Evolutionary conservation across 2,888 invertebrate species (phyloP).

Genomic region (Lordiphosa fenestrarum): DNA sequence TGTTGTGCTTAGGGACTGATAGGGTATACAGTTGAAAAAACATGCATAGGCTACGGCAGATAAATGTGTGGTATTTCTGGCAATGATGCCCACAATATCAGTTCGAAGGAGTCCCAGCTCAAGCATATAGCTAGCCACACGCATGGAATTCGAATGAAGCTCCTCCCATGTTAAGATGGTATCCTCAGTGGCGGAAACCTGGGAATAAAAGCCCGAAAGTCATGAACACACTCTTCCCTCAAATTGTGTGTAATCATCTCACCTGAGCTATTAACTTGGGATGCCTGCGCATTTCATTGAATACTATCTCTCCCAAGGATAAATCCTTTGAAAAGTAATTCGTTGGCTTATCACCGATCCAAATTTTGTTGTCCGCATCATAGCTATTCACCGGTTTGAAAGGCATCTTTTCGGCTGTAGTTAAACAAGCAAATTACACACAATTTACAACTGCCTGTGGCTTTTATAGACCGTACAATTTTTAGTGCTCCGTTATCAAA

Average conservation of each 20-base stretch:
- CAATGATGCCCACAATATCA: constrained; percentile 59
- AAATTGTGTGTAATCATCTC: too few species aligned
- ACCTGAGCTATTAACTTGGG: constrained; percentile 35
- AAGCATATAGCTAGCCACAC: constrained; percentile 51
- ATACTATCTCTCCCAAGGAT: constrained; percentile 54
- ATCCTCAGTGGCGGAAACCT: constrained; percentile 50
- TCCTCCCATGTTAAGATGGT: constrained; percentile 42
- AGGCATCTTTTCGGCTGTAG: constrained; percentile 23
- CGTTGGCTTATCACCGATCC: constrained; percentile 31
- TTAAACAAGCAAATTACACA: neutral
- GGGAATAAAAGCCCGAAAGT: too few species aligned
- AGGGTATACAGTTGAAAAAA: constrained; percentile 53
- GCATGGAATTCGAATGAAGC: constrained; percentile 40
- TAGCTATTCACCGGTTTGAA: constrained; percentile 24
- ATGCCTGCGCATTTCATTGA: constrained; percentile 47
- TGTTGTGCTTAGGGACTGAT: constrained; percentile 43
- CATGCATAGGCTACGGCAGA: constrained; percentile 54
- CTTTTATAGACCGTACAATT: too few species aligned
- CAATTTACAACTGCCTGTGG: too few species aligned
- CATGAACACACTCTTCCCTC: too few species aligned
- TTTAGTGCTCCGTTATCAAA: too few species aligned
- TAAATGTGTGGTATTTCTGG: constrained; percentile 54
- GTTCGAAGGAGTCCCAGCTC: constrained; percentile 39
- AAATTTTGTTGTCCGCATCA: constrained; percentile 35
- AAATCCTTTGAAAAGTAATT: constrained; percentile 35